Base-by-base conservation (phyloP, 2,113 vertebrate genomes). In the Panurus biarmicus region DNA sequence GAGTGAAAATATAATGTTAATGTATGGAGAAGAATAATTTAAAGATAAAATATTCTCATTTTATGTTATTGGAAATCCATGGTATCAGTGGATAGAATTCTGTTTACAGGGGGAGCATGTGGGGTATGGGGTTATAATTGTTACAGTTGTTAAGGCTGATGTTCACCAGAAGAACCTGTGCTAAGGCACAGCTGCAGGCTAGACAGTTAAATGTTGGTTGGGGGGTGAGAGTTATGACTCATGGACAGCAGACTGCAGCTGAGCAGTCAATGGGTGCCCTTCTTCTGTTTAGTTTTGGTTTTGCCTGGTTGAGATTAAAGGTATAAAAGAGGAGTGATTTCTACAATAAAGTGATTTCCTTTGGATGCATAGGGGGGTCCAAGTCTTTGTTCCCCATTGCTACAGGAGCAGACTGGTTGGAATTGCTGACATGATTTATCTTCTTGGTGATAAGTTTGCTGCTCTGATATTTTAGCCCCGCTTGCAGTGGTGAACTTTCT, bases 1-100 rank as follows among this genome's bases (percentile, higher is more conserved):
- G 24, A 64, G 25, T 83, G 67, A 89, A 88, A 69, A 75, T 77
- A 76, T 82, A 67, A 77, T 73, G 18, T 57, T 20, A 82, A 78
- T 38, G 45, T 23, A 47, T 19, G 12, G 31, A 89, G 50, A 95
- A 83, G 93, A 35, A 40, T 0, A 54, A 35, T 72, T 88, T 85
- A 93, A 93, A 87, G 62, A 58, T 70, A 73, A 96, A 94, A 92
- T 77, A 87, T 73, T 89, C 81, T 93, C 71, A 67, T 66, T 83
- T 82, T 66, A 87, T 76, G 24, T 50, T 76, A 88, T 13, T 36
- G 35, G 33, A 94, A 91, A 69, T 62, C 54, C 54, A 51, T 45
- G 33, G 64, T 78, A 40, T 64, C 50, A 85, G 60, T 57, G 60
- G 61, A 50, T 28, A 85, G 29, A 83, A 40, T 90, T 92, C 33